These are phyloP conservation scores for Acropora tenuis DNA, from an alignment of 64 coral and sea anemone genomes.

Conservation along the genomic window DNA sequence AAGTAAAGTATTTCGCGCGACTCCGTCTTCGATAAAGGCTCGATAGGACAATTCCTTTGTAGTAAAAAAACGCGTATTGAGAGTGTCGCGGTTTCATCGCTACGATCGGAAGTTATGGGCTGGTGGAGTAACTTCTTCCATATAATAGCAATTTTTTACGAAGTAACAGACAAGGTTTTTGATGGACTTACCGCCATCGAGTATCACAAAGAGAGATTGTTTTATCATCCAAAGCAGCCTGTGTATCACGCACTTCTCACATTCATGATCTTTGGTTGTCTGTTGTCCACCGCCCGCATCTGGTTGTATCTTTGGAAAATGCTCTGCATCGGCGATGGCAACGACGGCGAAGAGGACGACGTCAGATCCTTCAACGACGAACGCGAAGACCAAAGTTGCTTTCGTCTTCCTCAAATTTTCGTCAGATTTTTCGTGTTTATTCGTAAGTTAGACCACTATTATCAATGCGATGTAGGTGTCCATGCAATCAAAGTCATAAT, in stretches of 20 bases:
- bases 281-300: neutral
- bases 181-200: neutral
- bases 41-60: too few relatives aligned
- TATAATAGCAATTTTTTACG: neutral
- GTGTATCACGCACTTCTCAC: neutral
- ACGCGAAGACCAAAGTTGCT: too few relatives aligned
- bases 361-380: too few relatives aligned
- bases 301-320: neutral
- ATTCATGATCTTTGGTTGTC: neutral
- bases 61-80: too few relatives aligned
- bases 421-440: too few relatives aligned
- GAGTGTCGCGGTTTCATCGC: too few relatives aligned
- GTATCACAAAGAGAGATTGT: neutral
- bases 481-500: neutral
- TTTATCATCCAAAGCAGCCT: neutral
- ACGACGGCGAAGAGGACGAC: neutral
- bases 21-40: too few relatives aligned
- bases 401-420: too few relatives aligned
- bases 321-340: neutral
- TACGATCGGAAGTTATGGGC: too few relatives aligned
- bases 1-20: too few relatives aligned
- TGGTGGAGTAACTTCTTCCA: too few relatives aligned
- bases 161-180: neutral
- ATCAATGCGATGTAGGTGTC: neutral
- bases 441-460: neutral